Conservation (phyloP, 2,113 vertebrate species). For the Pogona vitticeps region DNA sequence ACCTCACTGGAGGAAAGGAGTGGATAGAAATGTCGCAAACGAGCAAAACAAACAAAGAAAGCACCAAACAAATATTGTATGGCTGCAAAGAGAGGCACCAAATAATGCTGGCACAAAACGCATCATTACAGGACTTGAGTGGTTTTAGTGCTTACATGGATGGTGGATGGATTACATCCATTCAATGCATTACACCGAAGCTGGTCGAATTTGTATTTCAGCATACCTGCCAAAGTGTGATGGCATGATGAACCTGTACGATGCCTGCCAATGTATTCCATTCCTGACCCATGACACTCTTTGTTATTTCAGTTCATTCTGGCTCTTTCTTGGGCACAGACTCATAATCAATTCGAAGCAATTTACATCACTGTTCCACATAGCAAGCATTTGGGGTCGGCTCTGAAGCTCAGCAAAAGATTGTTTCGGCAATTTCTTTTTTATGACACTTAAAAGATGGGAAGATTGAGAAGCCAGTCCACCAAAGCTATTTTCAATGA, state of each 20-base stretch:
- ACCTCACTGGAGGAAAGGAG: no score
- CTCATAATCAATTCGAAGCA: neutral
- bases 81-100: no score
- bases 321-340: neutral
- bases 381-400: neutral
- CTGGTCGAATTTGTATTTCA: constrained; percentile 8
- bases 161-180: no score
- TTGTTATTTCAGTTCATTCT: constrained; percentile 28
- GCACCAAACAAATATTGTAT: no score
- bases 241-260: constrained; percentile 9
- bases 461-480: neutral
- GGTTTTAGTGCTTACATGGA: constrained; percentile 7
- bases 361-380: neutral
- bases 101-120: neutral
- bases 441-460: neutral
- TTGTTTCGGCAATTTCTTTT: neutral
- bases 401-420: neutral
- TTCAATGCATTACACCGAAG: neutral
- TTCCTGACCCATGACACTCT: constrained; percentile 8
- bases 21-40: no score
- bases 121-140: neutral
- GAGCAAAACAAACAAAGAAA: no score
- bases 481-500: neutral
- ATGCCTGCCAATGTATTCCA: neutral
- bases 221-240: constrained; percentile 13